A percentile compares a stretch with the other conserved stretches of the same genome.
These are phyloP conservation scores for Parasteatoda lunata DNA, from an alignment of 2,888 invertebrate genomes.

Conservation along the genomic window DNA sequence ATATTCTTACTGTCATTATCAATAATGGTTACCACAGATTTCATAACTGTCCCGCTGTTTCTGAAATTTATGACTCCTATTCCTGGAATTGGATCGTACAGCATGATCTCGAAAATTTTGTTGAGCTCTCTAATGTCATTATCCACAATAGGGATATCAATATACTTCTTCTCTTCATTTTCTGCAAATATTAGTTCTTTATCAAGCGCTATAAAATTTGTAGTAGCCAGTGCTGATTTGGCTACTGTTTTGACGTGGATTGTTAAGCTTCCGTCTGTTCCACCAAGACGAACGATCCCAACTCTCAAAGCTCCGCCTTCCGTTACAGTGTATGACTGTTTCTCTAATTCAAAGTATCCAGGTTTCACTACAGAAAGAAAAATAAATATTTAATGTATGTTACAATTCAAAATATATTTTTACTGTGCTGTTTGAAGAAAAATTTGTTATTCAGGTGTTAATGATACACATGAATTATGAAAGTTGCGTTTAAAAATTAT, in stretches of 20 bases:
- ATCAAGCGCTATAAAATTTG: slow-evolving; percentile 78
- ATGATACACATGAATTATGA: not conserved
- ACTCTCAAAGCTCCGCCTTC: not conserved
- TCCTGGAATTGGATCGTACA: slow-evolving; percentile 39
- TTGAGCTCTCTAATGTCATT: slow-evolving; percentile 79
- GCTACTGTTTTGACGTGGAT: slow-evolving; percentile 75
- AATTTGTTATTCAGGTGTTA: not conserved
- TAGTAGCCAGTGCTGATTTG: slow-evolving; percentile 77
- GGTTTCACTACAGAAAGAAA: slow-evolving; percentile 32
- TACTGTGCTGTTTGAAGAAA: not conserved
- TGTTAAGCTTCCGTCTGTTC: slow-evolving; percentile 16
- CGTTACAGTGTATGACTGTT: not conserved
- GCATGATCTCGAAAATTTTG: slow-evolving; percentile 76
- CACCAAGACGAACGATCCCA: slow-evolving; percentile 4
- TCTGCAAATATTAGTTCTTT: slow-evolving; percentile 77
- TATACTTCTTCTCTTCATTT: slow-evolving; percentile 76
- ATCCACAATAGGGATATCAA: slow-evolving; percentile 77
- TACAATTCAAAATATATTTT: not conserved
- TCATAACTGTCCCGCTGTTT: slow-evolving; percentile 76
- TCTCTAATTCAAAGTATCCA: slow-evolving; percentile 15
- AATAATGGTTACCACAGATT: slow-evolving; percentile 78
- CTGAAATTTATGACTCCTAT: slow-evolving; percentile 71
- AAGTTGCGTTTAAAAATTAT: not conserved
- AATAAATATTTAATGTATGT: not conserved
- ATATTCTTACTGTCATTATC: slow-evolving; percentile 77